Base-by-base conservation (phyloP, 2,113 vertebrate species). In the Melanerpes formicivorus region DNA sequence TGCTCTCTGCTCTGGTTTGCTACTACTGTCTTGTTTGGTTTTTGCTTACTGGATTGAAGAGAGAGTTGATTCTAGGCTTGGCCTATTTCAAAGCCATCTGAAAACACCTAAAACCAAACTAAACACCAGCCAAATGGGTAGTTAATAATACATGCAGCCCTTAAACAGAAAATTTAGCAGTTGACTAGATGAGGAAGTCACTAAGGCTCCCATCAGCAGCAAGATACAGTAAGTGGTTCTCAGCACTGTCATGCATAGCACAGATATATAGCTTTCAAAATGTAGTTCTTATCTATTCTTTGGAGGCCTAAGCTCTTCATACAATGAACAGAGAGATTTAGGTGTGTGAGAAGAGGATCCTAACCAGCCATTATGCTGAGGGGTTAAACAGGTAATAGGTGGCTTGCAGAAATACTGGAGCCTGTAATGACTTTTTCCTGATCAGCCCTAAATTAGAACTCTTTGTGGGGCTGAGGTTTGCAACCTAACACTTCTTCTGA, bases 91-190 rank as follows among this genome's bases (percentile, higher is more conserved):
- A 90, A 94, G 50, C 29, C 21, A 17, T 78, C 76, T 80, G 62
- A 87, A 94, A 93, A 71, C 22, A 80, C 69, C 82, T 90, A 55
- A 90, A 93, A 87, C 2, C 65, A 81, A 80, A 46, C 44, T 62
- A 88, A 91, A 77, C 10, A 23, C 5, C 27, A 86, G 82, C 44
- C 82, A 95, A 93, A 85, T 86, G 70, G 42, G 21, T 84, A 55
- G 88, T 96, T 91, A 93, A 96, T 95, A 91, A 94, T 95, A 72
- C 26, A 95, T 88, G 29, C 10, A 69, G 44, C 17, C 62, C n/a
- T 88, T 93, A 91, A 95, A 85, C 52, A 83, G 85, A 93, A 92
- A 90, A 67, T 48, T 95, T 95, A 94, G 85, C 91, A 83, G 46
- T 82, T 94, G 74, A 17, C 56, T 91, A 56, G 62, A 80, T 77